Evolutionary conservation across 2,888 invertebrate genomes (phyloP), one percentile per base, ranked within the genome.

Genomic region (Cloeon dipterum): DNA sequence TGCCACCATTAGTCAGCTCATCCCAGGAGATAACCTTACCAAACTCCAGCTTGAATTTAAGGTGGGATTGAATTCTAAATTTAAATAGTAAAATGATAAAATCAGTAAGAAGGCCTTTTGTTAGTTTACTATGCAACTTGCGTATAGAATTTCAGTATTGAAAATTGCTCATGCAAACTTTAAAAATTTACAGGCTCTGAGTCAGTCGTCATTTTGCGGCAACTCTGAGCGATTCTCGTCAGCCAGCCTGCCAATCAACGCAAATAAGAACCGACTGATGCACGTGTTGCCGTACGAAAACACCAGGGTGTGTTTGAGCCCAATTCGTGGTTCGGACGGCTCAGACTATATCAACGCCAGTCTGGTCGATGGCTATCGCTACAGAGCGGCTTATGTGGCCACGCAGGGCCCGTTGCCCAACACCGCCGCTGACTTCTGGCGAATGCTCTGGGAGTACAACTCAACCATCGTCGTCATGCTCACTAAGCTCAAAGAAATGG

Each of bases 271-370:
- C 52, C 58, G 69, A 43, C 55, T 65, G 43, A 62, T 66, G 44
- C 66, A 66, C 50, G 63, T 68, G 46, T 54, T 69, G 46, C 69
- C 69, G 41, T 70, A 62, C 53, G 69, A 69, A 50, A 56, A 60
- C 25, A 65, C 65, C 20, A 53, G 64, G 43, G 66, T 64, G 20
- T 62, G 60, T 46, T 50, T 66, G 36, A 61, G 63, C 46, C 64
- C 64, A 20, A 56, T 66, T 35, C 48, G 63, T 44, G 62, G 63
- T 5, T 59, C 62, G 5, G 63, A 64, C 43, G 63, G 55, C 20
- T 62, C 63, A 3, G 70, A 70, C 48, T 69, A 70, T 52, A 67
- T 70, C 47, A 70, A 69, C 51, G 68, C 68, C 40, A 65, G 63
- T 45, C 69, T 64, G 51, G 61, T 70, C 42, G 70, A 69, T 53